Evolutionary conservation across 2,113 vertebrate species (phyloP).

Genomic region (Puma concolor): DNA sequence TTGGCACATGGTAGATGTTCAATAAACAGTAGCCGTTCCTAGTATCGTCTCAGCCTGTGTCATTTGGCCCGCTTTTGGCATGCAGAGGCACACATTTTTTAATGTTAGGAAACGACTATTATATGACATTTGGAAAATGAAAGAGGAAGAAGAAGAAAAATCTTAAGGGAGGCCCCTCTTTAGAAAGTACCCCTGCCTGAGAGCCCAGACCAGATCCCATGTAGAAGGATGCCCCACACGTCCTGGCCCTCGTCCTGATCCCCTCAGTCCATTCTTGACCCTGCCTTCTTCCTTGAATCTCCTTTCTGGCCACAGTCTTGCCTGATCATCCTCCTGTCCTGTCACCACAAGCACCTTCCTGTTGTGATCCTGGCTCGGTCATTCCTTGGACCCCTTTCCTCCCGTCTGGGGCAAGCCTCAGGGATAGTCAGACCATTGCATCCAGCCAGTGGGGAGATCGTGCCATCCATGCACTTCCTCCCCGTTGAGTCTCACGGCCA

Average conservation of each 20-base stretch:
- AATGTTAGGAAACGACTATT: neutral
- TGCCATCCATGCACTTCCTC: neutral
- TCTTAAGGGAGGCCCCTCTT: neutral
- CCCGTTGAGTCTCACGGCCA: neutral
- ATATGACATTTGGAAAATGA: neutral
- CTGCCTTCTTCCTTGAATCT: neutral
- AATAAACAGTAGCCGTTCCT: neutral
- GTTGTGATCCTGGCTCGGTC: neutral
- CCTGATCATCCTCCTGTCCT: neutral
- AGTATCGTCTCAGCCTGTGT: neutral
- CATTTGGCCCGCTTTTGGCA: conserved; percentile 13
- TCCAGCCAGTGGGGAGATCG: neutral
- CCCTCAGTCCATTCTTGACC: neutral
- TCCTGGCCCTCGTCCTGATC: neutral
- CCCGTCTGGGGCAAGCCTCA: neutral
- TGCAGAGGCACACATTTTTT: neutral
- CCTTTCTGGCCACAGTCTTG: neutral
- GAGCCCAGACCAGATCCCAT: neutral
- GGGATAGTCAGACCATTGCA: fast-evolving
- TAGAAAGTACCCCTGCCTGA: neutral
- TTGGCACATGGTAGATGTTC: neutral
- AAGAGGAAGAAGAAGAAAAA: neutral
- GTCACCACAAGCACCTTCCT: no score
- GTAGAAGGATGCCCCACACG: neutral
- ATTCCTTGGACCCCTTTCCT: neutral